Evolutionary conservation across 2,888 invertebrate species (phyloP).

Genomic region (Siphonodentalium dalli): DNA sequence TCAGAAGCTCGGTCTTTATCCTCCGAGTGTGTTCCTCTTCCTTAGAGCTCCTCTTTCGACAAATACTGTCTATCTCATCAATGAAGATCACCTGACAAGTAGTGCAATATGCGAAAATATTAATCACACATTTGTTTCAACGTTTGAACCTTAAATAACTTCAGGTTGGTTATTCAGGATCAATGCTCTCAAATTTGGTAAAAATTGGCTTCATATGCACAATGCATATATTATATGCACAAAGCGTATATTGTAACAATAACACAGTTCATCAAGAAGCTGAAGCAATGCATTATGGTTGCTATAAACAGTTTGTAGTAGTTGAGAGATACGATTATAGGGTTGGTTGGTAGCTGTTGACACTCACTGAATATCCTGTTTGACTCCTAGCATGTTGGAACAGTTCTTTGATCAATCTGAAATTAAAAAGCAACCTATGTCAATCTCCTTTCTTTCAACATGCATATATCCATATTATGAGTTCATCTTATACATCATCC

Average conservation of each 20-base stretch:
- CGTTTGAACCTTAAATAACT: no score
- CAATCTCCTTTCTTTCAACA: no score
- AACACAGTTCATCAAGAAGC: neutral
- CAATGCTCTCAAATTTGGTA: no score
- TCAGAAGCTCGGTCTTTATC: constrained; percentile 71
- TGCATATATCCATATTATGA: no score
- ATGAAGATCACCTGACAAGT: constrained; percentile 68
- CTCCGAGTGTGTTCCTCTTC: constrained; percentile 70
- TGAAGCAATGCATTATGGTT: no score
- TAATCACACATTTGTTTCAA: no score
- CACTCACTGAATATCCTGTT: constrained; percentile 58
- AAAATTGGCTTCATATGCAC: no score
- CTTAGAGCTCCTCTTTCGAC: constrained; percentile 66
- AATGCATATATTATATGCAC: no score
- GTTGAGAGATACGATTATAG: neutral
- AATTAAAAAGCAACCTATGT: constrained; percentile 24
- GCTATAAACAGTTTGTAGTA: neutral
- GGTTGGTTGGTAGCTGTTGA: neutral
- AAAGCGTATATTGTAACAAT: neutral
- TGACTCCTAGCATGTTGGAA: constrained; percentile 62
- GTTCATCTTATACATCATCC: no score
- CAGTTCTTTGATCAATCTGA: constrained; percentile 63
- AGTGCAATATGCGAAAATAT: neutral
- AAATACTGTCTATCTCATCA: constrained; percentile 72
- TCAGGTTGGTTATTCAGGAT: no score